Base-by-base conservation (phyloP, 2,113 vertebrate genomes). In the Megaceryle torquata region DNA sequence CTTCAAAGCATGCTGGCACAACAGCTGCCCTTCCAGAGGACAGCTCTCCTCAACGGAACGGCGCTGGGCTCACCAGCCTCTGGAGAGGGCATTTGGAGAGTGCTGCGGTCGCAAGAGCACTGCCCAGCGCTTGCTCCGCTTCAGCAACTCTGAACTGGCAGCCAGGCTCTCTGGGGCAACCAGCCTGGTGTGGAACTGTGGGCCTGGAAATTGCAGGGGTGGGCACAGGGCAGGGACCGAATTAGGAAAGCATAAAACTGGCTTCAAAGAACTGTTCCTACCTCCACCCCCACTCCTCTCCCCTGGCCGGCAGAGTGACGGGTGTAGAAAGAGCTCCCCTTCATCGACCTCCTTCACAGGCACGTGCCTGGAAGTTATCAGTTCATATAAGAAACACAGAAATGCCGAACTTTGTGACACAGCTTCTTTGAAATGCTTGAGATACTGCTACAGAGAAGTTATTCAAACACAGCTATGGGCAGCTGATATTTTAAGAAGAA, bases 401-500 rank as follows among this genome's bases (percentile, higher is more conserved):
- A 68, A 83, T 39, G 51, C 31, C 50, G 76, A 69, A 44, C 50
- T 91, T 86, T 61, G 51, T 69, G 51, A 37, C 64, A 81, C 39
- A 81, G 35, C 63, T 82, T 81, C 33, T 92, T 95, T 75, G 43
- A 81, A 82, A 67, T 60, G 56, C 35, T 24, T 44, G 46, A 74
- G 54, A 65, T 60, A 43, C 18, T 89, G 76, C 64, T 81, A 88
- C 15, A 82, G 86, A 84, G 78, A 84, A 17, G 59, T 46, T 91
- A 91, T 81, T 96, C 80, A 74, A 93, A 89, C 65, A 68, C 37
- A 67, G 37, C 48, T 60, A 72, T 35, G 37, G 41, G 46, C 13
- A 71, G 71, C 51, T 91, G 70, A 64, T 92, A 88, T 71, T 96
- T 86, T 82, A 89, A 91, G 77, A 85, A 91, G 14, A 16, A 54